Base-by-base conservation (phyloP, 2,113 vertebrate species). In the Chionomys nivalis region DNA sequence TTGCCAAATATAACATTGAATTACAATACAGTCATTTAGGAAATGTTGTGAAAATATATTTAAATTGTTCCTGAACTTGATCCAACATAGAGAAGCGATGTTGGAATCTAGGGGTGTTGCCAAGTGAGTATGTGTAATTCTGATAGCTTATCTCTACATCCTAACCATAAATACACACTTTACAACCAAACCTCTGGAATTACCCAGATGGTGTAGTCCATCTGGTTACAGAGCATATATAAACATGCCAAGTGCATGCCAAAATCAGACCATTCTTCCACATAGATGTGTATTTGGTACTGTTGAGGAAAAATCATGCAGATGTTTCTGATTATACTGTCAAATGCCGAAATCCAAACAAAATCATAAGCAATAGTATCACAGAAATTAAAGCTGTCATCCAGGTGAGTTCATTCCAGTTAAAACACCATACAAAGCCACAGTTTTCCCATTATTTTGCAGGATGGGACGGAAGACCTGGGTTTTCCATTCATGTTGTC, bases 1-100 rank as follows among this genome's bases (percentile, higher is more conserved):
- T 97, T 98, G 73, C 12, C 88, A 98, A 97, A 77, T 95, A 97
- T 65, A 98, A 96, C 81, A 95, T 97, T 91, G 95, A 97, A 97
- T 94, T 44, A 96, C 17, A 95, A 97, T 96, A 79, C 24, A 87
- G 7, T 79, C 63, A 93, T 97, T 94, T 97, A 98, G 73, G 88
- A 97, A 97, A 63, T 93, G 88, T 86, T 98, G 61, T 58, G 55
- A 75, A 77, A 97, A 95, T 93, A 81, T 92, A 93, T 94, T 95
- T 94, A 88, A 93, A 96, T 81, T 96, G 89, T 92, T 97, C 63
- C 73, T 94, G 73, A 96, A 97, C 93, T 39, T 73, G 75, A 96
- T 95, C 77, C 95, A 95, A 94, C 73, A 87, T 16, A 94, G 86
- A 88, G 39, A 70, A 78, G 93, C 66, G 89, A 94, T 87, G 39